A percentile compares a stretch with the other conserved stretches of the same genome.
These are phyloP conservation scores for Drosophila kurseongensis DNA, from an alignment of 1,140 invertebrate species.

Conservation along the genomic window DNA sequence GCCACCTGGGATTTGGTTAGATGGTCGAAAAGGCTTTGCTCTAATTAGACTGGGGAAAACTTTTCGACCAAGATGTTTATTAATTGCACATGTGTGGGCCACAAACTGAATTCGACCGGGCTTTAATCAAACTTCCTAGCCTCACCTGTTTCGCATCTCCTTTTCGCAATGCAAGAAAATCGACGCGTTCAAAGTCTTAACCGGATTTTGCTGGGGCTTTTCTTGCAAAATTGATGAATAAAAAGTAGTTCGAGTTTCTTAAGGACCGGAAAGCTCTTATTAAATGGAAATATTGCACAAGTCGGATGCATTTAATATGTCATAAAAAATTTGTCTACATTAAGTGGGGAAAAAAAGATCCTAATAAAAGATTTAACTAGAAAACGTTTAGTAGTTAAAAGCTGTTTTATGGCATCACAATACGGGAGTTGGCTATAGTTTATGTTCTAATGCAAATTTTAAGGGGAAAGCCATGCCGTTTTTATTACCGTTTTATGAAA, in stretches of 20 bases:
- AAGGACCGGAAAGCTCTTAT: background rate
- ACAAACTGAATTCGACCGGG: background rate
- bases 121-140: constrained; percentile 4
- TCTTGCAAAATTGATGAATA: constrained; percentile 3
- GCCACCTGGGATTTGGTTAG: constrained; percentile 14
- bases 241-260: constrained; percentile 1
- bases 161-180: constrained; percentile 7
- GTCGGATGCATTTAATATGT: constrained; percentile 14
- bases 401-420: constrained; percentile 16
- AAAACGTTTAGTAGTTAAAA: constrained; percentile 15
- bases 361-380: constrained; percentile 25
- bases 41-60: constrained; percentile 44
- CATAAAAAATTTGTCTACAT: background rate
- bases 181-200: constrained; percentile 7
- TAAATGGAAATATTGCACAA: constrained; percentile 25
- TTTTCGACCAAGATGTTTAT: constrained; percentile 23
- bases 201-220: constrained; percentile 17
- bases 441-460: constrained; percentile 16
- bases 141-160: constrained; percentile 1
- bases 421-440: constrained; percentile 11
- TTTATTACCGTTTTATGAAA: background rate
- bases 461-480: background rate
- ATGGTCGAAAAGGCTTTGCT: constrained; percentile 24
- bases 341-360: too few relatives aligned
- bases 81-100: constrained; percentile 25